Base-by-base conservation (phyloP, 2,113 vertebrate species). In the Phylloscopus whistleri region DNA sequence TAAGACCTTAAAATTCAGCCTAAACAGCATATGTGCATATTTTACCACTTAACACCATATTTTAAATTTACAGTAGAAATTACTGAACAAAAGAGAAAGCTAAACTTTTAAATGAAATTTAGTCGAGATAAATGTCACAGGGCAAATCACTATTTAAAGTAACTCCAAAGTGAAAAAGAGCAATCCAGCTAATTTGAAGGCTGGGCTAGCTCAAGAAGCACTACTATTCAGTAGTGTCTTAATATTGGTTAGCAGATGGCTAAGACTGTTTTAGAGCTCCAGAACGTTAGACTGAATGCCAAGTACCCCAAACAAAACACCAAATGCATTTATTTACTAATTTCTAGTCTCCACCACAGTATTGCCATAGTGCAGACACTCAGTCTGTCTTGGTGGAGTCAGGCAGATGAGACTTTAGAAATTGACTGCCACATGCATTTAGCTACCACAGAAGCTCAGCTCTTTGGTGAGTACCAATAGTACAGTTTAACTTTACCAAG, bases 311-410 rank as follows among this genome's bases (percentile, higher is more conserved):
- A 94, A 64, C 33, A 81, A 87, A 80, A 52, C 26, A 84, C 27
- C 87, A 94, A 96, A 76, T 79, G 84, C 58, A 85, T 85, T 53
- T 72, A 93, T 97, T 93, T 96, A 69, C 74, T 95, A n/a, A 84
- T 94, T 94, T 96, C 81, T 62, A 94, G 72, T 67, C 93, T 93
- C 95, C 97, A 86, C 80, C 89, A 94, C 77, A 69, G 90, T 80
- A 92, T 33, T 95, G 77, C 87, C 87, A 76, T 24, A 85, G 86
- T 87, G 86, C 60, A 96, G 91, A 76, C 66, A 92, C 83, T 52
- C 55, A 95, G 78, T 62, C 90, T 88, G 86, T 66, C 62, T 27
- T 68, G 74, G 89, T 39, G 87, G 51, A 72, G 84, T 23, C 77
- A 96, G 89, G 79, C 95, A 95, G 83, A 95, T 66, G 52, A 95